These are phyloP conservation scores for Cistogaster globosa DNA, from an alignment of 2,888 invertebrate species.

Conservation along the genomic window DNA sequence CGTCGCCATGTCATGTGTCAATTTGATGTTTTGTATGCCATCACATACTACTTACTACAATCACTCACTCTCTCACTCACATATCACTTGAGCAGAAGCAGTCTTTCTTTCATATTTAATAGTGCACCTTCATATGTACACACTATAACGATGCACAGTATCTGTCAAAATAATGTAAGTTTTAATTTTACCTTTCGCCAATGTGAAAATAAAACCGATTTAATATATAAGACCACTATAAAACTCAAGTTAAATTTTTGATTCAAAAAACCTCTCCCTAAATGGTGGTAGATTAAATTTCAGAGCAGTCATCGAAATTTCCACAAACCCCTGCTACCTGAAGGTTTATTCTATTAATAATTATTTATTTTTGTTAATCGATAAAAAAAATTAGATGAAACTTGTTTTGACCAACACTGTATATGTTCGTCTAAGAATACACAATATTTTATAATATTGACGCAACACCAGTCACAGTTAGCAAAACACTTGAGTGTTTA, in stretches of 20 bases:
- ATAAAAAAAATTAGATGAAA: too few species aligned
- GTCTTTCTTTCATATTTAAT: conserved; percentile 15
- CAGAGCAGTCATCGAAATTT: too few species aligned
- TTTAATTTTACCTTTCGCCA: too few species aligned
- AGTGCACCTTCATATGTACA: not conserved
- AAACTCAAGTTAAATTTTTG: too few species aligned
- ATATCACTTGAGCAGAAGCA: conserved; percentile 46
- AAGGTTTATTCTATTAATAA: not conserved
- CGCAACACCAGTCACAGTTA: conserved; percentile 69
- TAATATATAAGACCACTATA: too few species aligned
- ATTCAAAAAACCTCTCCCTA: too few species aligned
- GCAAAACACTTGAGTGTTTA: conserved; percentile 72
- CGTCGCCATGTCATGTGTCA: conserved; percentile 74
- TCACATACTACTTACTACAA: conserved; percentile 58
- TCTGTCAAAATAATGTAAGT: not conserved
- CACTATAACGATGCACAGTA: conserved; percentile 22
- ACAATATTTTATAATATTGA: conserved; percentile 57
- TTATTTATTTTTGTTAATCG: too few species aligned
- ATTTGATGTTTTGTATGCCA: conserved; percentile 68
- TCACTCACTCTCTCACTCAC: conserved; percentile 61
- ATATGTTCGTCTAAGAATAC: conserved; percentile 9
- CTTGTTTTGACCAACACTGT: conserved; percentile 23
- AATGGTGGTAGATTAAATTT: too few species aligned
- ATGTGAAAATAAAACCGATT: too few species aligned
- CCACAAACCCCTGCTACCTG: too few species aligned